These are phyloP conservation scores for Cossypha niveicapilla DNA, from an alignment of 2,797 vertebrate genomes.

Conservation along the genomic window DNA sequence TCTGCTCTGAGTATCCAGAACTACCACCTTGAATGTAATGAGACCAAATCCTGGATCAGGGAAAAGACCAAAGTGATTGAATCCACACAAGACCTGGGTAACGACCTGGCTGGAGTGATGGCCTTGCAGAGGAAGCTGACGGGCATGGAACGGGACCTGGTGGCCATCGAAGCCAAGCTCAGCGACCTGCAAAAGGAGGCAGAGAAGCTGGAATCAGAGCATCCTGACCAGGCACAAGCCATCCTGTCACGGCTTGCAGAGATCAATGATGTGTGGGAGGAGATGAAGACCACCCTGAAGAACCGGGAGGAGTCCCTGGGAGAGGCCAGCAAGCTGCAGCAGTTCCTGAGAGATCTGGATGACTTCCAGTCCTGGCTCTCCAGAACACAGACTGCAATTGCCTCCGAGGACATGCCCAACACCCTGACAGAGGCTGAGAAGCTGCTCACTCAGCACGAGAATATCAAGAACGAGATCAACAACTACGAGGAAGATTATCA, in stretches of 20 bases:
- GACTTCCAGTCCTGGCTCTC: conserved; percentile 99
- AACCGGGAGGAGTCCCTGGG: conserved; percentile 94
- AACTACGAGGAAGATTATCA: conserved; percentile 99
- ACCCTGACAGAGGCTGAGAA: conserved; percentile 93
- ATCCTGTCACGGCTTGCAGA: conserved; percentile 89
- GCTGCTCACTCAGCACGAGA: conserved; percentile 93
- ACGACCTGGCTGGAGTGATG: conserved; percentile 95
- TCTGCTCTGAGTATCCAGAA: conserved; percentile 97
- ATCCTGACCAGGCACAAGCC: conserved; percentile 91
- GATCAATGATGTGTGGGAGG: conserved; percentile 91
- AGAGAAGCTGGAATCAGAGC: conserved; percentile 86
- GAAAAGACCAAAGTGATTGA: conserved; percentile 99
- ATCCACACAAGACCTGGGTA: conserved; percentile 96
- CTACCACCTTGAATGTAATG: conserved; percentile 97
- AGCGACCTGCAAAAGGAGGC: conserved; percentile 91
- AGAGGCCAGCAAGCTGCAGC: conserved; percentile 96
- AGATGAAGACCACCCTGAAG: conserved; percentile 94
- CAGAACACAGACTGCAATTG: conserved; percentile 92
- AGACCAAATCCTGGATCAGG: conserved; percentile 99
- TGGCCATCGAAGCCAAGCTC: conserved; percentile 94
- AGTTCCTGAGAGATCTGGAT: conserved; percentile 94
- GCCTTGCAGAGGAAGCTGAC: conserved; percentile 96
- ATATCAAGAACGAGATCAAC: conserved; percentile 94
- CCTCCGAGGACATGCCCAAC: conserved; percentile 97
- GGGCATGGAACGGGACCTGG: conserved; percentile 95